These are phyloP conservation scores for Entomyzon cyanotis DNA, from an alignment of 2,113 vertebrate genomes.

Conservation along the genomic window DNA sequence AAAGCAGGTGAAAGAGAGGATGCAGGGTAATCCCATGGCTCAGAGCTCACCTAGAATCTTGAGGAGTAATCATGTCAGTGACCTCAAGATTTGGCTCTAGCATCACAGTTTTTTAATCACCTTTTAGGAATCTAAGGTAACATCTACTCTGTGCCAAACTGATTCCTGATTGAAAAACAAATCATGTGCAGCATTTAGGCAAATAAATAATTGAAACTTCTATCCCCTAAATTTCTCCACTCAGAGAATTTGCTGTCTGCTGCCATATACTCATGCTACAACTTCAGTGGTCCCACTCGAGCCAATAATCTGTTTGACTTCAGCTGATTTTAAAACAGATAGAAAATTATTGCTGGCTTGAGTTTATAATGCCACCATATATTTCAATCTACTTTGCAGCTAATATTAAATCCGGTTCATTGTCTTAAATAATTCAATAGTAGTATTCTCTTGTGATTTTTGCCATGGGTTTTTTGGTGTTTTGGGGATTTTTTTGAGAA, in stretches of 20 bases:
- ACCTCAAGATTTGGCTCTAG: not conserved
- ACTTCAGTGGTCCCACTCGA: not conserved
- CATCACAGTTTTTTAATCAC: not conserved
- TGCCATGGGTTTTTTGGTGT: not conserved
- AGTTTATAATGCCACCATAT: not conserved
- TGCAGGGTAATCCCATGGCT: not conserved
- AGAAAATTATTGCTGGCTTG: not conserved
- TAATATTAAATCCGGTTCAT: not conserved
- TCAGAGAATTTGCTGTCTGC: not conserved
- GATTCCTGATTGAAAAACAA: not conserved
- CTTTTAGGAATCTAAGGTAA: not conserved
- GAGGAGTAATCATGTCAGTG: not conserved
- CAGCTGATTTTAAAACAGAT: not conserved
- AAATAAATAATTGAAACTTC: not conserved
- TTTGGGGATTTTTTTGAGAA: not conserved
- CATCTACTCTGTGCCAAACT: rapidly evolving
- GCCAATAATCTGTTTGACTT: not conserved
- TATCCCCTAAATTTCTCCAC: not conserved
- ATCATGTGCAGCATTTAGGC: not conserved
- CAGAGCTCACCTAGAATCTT: not conserved
- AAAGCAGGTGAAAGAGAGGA: not conserved
- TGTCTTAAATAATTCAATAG: not conserved
- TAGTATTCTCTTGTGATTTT: no score
- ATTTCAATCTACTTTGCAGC: not conserved
- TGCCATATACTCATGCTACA: not conserved